Conservation (phyloP, 2,797 vertebrate genomes). For the Sylvia borin region DNA sequence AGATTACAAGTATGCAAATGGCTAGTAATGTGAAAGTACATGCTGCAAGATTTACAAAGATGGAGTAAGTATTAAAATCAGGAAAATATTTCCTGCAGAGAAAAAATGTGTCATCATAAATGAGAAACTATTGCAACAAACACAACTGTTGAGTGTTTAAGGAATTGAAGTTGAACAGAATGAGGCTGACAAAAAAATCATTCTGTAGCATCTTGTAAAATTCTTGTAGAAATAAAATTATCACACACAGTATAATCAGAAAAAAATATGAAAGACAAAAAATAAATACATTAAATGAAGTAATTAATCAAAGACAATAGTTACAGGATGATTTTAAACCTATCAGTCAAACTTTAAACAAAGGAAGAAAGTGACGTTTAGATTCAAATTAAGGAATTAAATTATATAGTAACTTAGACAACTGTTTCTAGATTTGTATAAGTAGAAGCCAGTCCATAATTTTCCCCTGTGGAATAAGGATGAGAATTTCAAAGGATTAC, state of each 20-base stretch:
- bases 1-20: background rate
- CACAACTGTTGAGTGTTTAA: background rate
- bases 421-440: constrained; percentile 54
- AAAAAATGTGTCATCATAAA: background rate
- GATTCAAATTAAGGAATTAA: constrained; percentile 64
- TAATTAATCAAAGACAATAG: constrained; percentile 46
- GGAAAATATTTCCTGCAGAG: background rate
- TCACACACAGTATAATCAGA: background rate
- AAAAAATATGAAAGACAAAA: constrained; percentile 23
- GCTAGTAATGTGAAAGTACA: background rate
- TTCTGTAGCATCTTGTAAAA: background rate
- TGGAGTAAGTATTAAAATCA: background rate
- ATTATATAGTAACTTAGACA: constrained; percentile 47
- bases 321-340: background rate
- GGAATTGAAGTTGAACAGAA: background rate
- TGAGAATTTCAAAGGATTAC: constrained; percentile 71
- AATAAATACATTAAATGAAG: background rate
- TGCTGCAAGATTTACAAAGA: background rate
- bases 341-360: constrained; percentile 29
- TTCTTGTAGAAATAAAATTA: background rate
- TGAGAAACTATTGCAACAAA: background rate
- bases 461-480: constrained; percentile 67
- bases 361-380: constrained; percentile 17
- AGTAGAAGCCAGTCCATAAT: constrained; percentile 63
- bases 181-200: background rate